Evolutionary conservation across 1,140 invertebrate genomes (phyloP).

Genomic region (Drosophila subobscura): DNA sequence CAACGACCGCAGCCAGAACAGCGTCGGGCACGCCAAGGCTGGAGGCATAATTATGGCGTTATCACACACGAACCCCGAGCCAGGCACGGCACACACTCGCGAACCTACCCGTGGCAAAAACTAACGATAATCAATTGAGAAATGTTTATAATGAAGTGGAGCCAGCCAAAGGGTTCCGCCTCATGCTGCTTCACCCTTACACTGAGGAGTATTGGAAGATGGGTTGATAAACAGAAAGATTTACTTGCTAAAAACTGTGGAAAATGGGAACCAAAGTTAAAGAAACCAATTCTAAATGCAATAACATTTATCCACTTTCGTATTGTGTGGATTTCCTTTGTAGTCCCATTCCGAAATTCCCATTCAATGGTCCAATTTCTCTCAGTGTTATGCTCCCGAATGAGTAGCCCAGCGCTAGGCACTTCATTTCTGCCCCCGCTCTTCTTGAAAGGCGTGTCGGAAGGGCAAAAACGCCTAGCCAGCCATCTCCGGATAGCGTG

Average conservation of each 20-base stretch:
- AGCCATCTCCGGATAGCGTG: conserved; percentile 63
- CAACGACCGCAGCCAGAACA: conserved; percentile 68
- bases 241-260: no score
- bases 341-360: no score
- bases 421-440: conserved; percentile 60
- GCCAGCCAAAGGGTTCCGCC: conserved; percentile 55
- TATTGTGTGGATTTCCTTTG: no score
- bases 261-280: no score
- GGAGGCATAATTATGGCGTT: conserved; percentile 78
- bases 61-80: conserved; percentile 55
- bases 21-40: conserved; percentile 60
- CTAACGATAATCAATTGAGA: conserved; percentile 81
- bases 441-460: conserved; percentile 59
- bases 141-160: conserved; percentile 80
- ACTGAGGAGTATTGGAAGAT: conserved; percentile 2
- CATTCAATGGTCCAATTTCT: not conserved
- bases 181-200: conserved; percentile 1
- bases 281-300: no score
- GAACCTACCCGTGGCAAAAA: conserved; percentile 22
- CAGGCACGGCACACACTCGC: conserved; percentile 15
- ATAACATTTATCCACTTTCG: no score
- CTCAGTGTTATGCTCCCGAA: conserved; percentile 3
- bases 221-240: no score
- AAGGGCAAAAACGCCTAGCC: conserved; percentile 71
- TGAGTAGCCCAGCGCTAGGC: conserved; percentile 59